Evolutionary conservation across 2,113 vertebrate species (phyloP), one percentile per base, ranked within the genome.

Genomic region (Cebus imitator): DNA sequence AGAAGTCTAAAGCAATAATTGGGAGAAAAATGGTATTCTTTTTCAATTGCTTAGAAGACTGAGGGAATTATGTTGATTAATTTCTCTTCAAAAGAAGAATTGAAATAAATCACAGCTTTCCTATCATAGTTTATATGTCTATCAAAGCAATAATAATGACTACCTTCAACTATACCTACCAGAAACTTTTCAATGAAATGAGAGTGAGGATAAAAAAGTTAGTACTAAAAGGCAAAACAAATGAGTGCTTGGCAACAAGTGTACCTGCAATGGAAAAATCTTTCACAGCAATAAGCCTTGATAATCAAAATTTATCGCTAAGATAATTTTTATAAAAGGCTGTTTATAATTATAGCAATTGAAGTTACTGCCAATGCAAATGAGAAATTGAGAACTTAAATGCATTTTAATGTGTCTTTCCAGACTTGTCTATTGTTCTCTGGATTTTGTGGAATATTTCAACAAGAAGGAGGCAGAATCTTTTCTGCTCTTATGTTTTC

Each of bases 151-250:
- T 58, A 82, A 57, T 13, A 64, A 83, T 48, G 61, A 21, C 43
- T 86, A 50, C 40, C n/a, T 87, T 89, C 25, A 45, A 72, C 25
- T 88, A 32, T 18, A 61, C 12, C 5, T 21, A 58, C 43, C 30
- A 93, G 48, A 86, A 94, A 79, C 70, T 90, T 94, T 50, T 83
- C 58, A 78, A 35, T 73, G 87, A 96, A 58, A 82, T 52, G 48
- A 91, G 4, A 87, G 11, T 87, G 57, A 80, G 37, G 43, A 90
- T 83, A 32, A 78, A 87, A 87, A 91, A 43, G 32, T 68, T 80
- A 76, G 55, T 80, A 52, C 48, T 82, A 50, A 97, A 92, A 97
- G 97, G 85, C 30, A 91, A 68, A 97, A 89, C 96, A 97, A 79
- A 94, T 96, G 75, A 13, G 13, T n/a, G 3, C 50, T 88, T 90